These are phyloP conservation scores for Rhagophthalmus giganteus DNA, from an alignment of 2,888 invertebrate species.

Conservation along the genomic window DNA sequence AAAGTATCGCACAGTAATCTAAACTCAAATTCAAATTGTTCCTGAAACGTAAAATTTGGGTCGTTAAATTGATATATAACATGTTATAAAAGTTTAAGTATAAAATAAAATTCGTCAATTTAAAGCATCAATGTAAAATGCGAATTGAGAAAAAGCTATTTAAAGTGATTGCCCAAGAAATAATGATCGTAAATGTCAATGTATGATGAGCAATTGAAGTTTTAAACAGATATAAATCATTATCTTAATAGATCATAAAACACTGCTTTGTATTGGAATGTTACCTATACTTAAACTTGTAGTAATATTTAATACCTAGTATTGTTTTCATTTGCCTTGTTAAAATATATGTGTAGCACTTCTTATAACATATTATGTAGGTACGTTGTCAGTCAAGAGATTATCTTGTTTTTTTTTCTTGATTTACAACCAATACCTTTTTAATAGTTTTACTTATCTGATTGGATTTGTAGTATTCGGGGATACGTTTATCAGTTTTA, in stretches of 20 bases:
- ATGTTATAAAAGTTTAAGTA: conserved; percentile 11
- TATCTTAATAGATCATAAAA: conserved; percentile 38
- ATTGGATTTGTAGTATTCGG: no score
- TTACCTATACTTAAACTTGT: conserved; percentile 25
- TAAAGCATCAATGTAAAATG: conserved; percentile 18
- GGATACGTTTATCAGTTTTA: no score
- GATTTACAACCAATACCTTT: no score
- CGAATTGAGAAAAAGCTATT: conserved; percentile 27
- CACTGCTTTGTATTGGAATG: conserved; percentile 30
- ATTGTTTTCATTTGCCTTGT: conserved; percentile 24
- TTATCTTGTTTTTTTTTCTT: no score
- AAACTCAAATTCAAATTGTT: no score
- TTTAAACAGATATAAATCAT: conserved; percentile 36
- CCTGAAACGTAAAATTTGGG: not conserved
- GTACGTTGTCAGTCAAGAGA: no score
- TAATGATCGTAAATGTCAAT: conserved; percentile 34
- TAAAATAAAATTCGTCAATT: conserved; percentile 27
- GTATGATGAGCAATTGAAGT: conserved; percentile 31
- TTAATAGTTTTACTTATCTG: no score
- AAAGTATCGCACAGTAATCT: no score
- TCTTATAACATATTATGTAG: no score
- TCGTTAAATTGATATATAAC: not conserved
- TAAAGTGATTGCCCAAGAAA: conserved; percentile 30
- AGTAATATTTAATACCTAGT: conserved; percentile 24
- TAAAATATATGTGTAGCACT: conserved; percentile 21